Evolutionary conservation across 2,888 invertebrate species (phyloP), one percentile per base, ranked within the genome.

Genomic region (Micoletzkya japonica): DNA sequence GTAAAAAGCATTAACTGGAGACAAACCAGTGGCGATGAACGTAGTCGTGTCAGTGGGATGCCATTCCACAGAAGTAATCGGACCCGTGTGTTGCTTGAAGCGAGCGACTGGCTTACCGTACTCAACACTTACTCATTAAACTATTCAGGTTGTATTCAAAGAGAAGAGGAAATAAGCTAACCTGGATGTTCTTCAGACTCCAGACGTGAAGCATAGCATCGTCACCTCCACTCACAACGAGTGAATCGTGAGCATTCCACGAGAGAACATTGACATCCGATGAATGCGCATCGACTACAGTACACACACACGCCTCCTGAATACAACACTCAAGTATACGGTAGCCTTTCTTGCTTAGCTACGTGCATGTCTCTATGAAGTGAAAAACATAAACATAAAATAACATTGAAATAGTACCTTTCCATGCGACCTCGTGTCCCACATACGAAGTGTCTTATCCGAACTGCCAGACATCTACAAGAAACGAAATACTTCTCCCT

Each of bases 31-130:
- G 0, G 95, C 93, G 1, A 95, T 95, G 82, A 98, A 91, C 4
- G 97, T 93, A 34, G 95, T 93, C 0, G 92, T 90, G 86, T 99
- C 98, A 2, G 74, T 70, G 34, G 94, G 94, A 88, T 93, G 92
- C 98, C 98, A 99, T 87, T 98, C 94, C 4, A 98, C 91, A 0
- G 95, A 94, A 0, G 95, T 96, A 69, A 98, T 91, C 2, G 95
- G 93, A 57, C 91, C 91, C 2, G 91, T 91, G 87, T 98, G 98
- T 86, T 98, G 95, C 86, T 95, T 95, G 86, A 98, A 95, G 39
- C 91, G 91, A 0, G 95, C 97, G 3, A 95, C 91, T 4, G 95
- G 91, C 59, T 90, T 90, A 24, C 88, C 87, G 73, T 86, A 85
- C 87, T 91, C n/a, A 10, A 63, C 26, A 49, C 7, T 7, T 4